Percentiles rank a stretch among this genome's conserved stretches.
phyloP scores from a whole-genome alignment of 2,113 vertebrate genomes.

The Neopipo cinnamomea region DNA sequence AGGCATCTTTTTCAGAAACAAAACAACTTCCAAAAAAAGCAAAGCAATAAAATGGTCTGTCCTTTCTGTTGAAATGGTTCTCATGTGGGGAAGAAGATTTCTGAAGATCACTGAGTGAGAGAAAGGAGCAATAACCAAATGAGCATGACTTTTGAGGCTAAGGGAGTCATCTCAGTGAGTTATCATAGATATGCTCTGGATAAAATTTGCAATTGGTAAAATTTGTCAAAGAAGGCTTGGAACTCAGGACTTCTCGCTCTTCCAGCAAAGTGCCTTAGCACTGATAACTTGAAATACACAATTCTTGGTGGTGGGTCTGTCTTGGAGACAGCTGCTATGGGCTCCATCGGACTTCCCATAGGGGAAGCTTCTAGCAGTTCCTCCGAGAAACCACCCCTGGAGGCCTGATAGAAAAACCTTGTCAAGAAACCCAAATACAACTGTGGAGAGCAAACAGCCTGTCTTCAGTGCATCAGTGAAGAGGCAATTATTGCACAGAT shows the following conservation, averaged over 20 bases:
- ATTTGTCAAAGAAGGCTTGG: not conserved
- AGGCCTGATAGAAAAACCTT: not conserved
- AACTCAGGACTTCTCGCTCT: not conserved
- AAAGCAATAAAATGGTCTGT: not conserved
- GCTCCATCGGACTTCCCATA: accelerated
- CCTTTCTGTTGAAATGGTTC: not conserved
- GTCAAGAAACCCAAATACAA: not conserved
- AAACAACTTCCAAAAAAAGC: not conserved
- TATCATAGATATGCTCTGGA: not conserved
- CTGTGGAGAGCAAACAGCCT: not conserved
- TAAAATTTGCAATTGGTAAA: not conserved
- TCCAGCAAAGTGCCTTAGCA: not conserved
- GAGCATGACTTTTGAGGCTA: not conserved
- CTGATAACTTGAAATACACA: not conserved
- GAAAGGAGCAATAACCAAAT: not conserved
- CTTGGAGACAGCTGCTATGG: not conserved
- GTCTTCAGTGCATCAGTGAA: not conserved
- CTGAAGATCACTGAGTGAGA: not conserved
- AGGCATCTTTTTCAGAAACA: not conserved
- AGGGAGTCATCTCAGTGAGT: accelerated
- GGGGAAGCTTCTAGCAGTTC: not conserved
- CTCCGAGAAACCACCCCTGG: not conserved
- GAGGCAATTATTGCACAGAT: not conserved
- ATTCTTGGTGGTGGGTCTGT: not conserved
- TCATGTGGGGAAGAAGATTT: not conserved